Evolutionary conservation across 2,113 vertebrate genomes (phyloP).

Genomic region (Odocoileus virginianus): DNA sequence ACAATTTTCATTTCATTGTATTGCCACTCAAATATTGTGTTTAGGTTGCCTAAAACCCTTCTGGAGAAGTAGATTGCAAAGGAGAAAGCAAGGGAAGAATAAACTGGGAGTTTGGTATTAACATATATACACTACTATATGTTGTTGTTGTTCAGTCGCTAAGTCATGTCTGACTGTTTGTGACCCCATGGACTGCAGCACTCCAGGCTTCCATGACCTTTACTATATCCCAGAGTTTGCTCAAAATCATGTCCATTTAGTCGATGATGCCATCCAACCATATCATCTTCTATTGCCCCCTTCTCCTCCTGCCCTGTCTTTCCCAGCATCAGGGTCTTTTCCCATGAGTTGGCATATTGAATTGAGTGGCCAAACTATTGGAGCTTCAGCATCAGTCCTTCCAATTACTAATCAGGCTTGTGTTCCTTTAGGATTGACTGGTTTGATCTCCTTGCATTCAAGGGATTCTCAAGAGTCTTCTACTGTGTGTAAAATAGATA

Average conservation of each 20-base stretch:
- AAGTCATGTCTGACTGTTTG: background rate
- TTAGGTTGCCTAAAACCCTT: background rate
- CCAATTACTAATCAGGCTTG: background rate
- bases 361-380: background rate
- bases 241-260: background rate
- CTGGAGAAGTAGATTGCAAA: background rate
- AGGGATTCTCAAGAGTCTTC: background rate
- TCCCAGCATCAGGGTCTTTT: background rate
- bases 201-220: background rate
- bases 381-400: background rate
- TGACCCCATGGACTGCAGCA: background rate
- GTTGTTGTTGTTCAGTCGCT: background rate
- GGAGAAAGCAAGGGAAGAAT: background rate
- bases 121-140: background rate
- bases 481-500: background rate
- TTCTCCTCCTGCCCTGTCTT: background rate
- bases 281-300: background rate
- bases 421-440: background rate
- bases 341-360: background rate
- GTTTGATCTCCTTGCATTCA: background rate
- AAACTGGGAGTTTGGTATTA: background rate
- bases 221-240: background rate
- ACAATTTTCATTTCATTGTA: background rate
- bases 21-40: background rate
- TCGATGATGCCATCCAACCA: background rate